Conservation (phyloP, 2,888 invertebrate species). For the Cynaeus angustus region DNA sequence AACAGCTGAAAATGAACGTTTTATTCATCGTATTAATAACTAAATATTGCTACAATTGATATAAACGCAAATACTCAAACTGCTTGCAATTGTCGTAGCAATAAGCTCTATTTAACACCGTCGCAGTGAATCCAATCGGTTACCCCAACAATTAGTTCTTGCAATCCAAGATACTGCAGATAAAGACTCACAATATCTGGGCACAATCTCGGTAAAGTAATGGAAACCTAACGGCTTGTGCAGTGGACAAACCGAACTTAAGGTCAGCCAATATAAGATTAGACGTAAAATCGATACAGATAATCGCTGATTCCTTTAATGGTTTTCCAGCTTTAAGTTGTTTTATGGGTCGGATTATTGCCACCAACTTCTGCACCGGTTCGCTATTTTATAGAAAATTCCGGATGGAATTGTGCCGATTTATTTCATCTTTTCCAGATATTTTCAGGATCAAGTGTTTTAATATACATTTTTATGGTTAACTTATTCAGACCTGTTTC, state of each 20-base stretch:
- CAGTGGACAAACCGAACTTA: constrained; percentile 52
- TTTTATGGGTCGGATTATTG: constrained; percentile 61
- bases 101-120: neutral
- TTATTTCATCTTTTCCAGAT: constrained; percentile 46
- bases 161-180: constrained; percentile 42
- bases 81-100: no score
- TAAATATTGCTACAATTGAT: no score
- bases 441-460: constrained; percentile 23
- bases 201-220: constrained; percentile 56
- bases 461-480: constrained; percentile 42
- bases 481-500: constrained; percentile 34
- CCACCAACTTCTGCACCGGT: constrained; percentile 55
- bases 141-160: constrained; percentile 43
- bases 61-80: no score
- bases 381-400: constrained; percentile 56
- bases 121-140: constrained; percentile 28
- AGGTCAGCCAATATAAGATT: constrained; percentile 61
- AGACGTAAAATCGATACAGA: constrained; percentile 68
- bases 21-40: no score
- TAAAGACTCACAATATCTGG: constrained; percentile 44
- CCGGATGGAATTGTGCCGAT: constrained; percentile 51
- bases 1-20: no score
- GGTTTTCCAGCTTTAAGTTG: constrained; percentile 63
- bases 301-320: constrained; percentile 69
- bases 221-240: constrained; percentile 56